Percentiles rank a stretch among this genome's conserved stretches.
phyloP scores from a whole-genome alignment of 2,888 invertebrate genomes.

The Hirtodrosophila trivittata region DNA sequence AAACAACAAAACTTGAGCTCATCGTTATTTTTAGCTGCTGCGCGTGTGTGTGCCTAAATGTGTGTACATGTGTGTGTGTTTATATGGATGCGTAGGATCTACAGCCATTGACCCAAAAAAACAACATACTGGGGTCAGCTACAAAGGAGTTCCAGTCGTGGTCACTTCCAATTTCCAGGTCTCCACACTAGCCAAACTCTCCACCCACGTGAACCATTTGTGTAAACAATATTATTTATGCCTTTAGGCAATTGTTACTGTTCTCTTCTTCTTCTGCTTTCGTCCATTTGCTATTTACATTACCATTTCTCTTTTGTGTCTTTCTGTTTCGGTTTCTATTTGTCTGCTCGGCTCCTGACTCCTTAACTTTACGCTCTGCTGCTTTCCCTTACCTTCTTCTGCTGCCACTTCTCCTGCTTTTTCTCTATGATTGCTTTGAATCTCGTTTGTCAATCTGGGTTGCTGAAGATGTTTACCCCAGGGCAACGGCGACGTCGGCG shows the following conservation, averaged over 20 bases:
- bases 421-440: slow-evolving; percentile 62
- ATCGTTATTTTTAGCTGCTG: slow-evolving; percentile 69
- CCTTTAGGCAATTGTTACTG: slow-evolving; percentile 24
- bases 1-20: slow-evolving; percentile 65
- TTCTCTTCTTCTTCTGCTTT: slow-evolving; percentile 7
- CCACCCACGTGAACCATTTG: slow-evolving; percentile 67
- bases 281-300: slow-evolving; percentile 45
- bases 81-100: slow-evolving; percentile 60
- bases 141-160: too few relatives aligned
- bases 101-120: slow-evolving; percentile 61
- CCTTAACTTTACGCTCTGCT: slow-evolving; percentile 70
- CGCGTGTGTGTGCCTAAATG: background rate
- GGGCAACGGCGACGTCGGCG: slow-evolving; percentile 48
- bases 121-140: slow-evolving; percentile 5
- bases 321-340: slow-evolving; percentile 29
- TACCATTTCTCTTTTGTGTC: slow-evolving; percentile 44
- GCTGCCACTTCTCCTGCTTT: slow-evolving; percentile 1
- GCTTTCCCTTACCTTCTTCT: slow-evolving; percentile 49
- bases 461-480: slow-evolving; percentile 59
- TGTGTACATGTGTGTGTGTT: slow-evolving; percentile 11
- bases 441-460: slow-evolving; percentile 76
- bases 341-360: slow-evolving; percentile 43
- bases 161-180: too few relatives aligned
- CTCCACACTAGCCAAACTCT: slow-evolving; percentile 3
- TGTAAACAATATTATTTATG: slow-evolving; percentile 77